These are phyloP conservation scores for Sinhomidia bicolor DNA, from an alignment of 2,888 invertebrate species.

Conservation along the genomic window DNA sequence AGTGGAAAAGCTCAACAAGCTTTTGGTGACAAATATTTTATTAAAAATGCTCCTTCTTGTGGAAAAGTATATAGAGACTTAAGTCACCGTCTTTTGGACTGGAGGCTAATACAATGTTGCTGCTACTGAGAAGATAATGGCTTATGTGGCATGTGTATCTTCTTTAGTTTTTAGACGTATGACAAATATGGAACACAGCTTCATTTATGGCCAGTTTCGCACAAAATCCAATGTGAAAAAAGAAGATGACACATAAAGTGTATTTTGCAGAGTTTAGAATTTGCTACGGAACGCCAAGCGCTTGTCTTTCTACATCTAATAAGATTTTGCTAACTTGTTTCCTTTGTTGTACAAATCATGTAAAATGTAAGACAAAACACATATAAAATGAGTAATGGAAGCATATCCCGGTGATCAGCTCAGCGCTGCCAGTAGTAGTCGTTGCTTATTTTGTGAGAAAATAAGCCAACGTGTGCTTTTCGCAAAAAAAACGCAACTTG, in stretches of 20 bases:
- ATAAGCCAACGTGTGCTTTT: background rate
- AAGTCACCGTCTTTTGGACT: background rate
- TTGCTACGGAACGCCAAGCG: background rate
- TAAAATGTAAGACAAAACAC: background rate
- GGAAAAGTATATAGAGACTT: background rate
- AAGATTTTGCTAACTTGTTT: too few relatives aligned
- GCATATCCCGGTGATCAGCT: background rate
- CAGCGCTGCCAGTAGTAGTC: background rate
- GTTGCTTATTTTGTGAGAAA: background rate
- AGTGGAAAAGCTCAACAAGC: constrained; percentile 3
- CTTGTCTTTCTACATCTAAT: too few relatives aligned
- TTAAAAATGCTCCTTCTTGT: background rate
- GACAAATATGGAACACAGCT: constrained; percentile 23
- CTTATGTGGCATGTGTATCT: background rate
- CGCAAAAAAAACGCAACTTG: constrained; percentile 1
- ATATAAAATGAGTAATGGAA: background rate
- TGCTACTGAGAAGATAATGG: background rate
- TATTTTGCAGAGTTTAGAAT: background rate
- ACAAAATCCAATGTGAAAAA: background rate
- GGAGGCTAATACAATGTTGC: too few relatives aligned
- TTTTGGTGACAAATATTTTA: constrained; percentile 13
- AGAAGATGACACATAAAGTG: background rate
- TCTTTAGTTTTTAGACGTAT: background rate
- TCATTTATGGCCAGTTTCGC: background rate
- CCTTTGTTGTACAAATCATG: background rate